phyloP scores from a whole-genome alignment of 2,888 invertebrate species.

The Philhelius pedissequus region DNA sequence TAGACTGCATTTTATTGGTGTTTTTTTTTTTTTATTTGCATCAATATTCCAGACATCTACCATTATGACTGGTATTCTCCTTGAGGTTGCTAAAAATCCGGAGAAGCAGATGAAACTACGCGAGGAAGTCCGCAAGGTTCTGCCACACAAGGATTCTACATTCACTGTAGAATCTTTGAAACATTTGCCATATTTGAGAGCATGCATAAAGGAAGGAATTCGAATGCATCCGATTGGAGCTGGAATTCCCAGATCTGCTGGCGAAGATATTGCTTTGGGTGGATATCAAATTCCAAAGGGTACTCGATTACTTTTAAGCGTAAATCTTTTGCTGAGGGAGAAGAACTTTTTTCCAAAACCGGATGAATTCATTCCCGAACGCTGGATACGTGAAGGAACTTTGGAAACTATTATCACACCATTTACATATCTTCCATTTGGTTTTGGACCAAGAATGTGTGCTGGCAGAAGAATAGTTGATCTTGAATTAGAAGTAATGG shows the following conservation, averaged over 20 bases:
- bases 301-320: slow-evolving; percentile 86
- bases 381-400: slow-evolving; percentile 65
- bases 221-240: slow-evolving; percentile 82
- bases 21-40: slow-evolving; percentile 71
- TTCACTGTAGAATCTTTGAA: slow-evolving; percentile 79
- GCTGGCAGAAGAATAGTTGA: slow-evolving; percentile 87
- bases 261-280: slow-evolving; percentile 82
- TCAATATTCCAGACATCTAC: slow-evolving; percentile 74
- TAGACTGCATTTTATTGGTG: slow-evolving; percentile 76
- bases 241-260: slow-evolving; percentile 81
- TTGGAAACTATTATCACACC: slow-evolving; percentile 63
- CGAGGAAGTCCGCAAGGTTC: slow-evolving; percentile 80
- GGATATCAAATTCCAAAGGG: slow-evolving; percentile 83
- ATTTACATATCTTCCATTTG: slow-evolving; percentile 74
- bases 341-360: slow-evolving; percentile 81
- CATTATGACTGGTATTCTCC: slow-evolving; percentile 70
- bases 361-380: slow-evolving; percentile 84
- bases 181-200: slow-evolving; percentile 83
- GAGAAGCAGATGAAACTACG: slow-evolving; percentile 84
- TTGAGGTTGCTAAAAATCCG: slow-evolving; percentile 82
- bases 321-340: slow-evolving; percentile 83
- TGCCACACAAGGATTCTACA: slow-evolving; percentile 77
- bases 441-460: slow-evolving; percentile 80
- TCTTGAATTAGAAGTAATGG: slow-evolving; percentile 83
- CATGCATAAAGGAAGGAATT: slow-evolving; percentile 87